phyloP scores from a whole-genome alignment of 2,888 invertebrate genomes.

The Coremacera marginata region DNA sequence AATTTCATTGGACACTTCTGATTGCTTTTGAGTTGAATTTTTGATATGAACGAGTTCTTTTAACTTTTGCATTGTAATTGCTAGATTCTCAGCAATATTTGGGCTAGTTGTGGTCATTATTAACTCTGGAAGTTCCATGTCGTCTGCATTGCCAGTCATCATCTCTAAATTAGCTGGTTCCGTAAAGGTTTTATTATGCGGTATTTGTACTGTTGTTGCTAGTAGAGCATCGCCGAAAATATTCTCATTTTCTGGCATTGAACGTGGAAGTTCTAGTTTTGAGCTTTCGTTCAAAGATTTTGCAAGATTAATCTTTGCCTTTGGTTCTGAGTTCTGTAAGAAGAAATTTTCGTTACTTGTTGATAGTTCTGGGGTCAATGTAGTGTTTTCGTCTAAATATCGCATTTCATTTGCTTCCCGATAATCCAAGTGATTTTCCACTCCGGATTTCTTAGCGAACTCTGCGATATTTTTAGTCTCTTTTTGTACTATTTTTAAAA shows the following conservation, averaged over 20 bases:
- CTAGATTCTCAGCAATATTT: constrained; percentile 6
- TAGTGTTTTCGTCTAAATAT: too few relatives aligned
- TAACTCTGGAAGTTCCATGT: not conserved
- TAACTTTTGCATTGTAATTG: not conserved
- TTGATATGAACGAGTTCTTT: not conserved
- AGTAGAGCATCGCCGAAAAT: not conserved
- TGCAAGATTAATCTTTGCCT: not conserved
- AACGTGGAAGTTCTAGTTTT: not conserved
- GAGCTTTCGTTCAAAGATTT: not conserved
- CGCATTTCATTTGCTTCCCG: too few relatives aligned
- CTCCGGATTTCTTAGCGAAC: too few relatives aligned
- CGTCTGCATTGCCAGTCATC: not conserved
- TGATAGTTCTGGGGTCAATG: too few relatives aligned
- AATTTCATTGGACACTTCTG: constrained; percentile 45
- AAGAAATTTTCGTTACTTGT: too few relatives aligned
- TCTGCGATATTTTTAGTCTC: too few relatives aligned
- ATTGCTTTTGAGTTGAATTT: constrained; percentile 10
- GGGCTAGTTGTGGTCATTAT: constrained; percentile 22
- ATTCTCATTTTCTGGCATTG: not conserved
- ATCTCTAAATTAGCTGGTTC: not conserved
- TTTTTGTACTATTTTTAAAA: too few relatives aligned
- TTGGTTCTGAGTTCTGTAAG: too few relatives aligned
- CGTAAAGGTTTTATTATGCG: too few relatives aligned
- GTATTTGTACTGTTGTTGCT: not conserved
- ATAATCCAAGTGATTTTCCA: too few relatives aligned